Percentiles rank a stretch among this genome's conserved stretches.
phyloP scores from a whole-genome alignment of 2,888 invertebrate species.

The Sylvicola cinctus region DNA sequence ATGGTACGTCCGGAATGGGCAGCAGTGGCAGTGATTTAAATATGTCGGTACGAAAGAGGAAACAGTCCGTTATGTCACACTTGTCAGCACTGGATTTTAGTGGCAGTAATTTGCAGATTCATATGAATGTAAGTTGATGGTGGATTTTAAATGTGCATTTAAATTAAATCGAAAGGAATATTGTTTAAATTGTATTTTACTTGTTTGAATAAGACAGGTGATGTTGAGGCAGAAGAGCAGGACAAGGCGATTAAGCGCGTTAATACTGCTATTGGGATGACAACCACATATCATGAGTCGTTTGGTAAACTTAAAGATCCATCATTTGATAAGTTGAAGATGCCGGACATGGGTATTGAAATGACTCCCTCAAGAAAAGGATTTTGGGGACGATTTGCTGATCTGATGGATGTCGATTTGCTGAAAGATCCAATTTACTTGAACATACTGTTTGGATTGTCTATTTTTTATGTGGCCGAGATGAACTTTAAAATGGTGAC shows the following conservation, averaged over 20 bases:
- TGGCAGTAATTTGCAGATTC: slow-evolving; percentile 48
- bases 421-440: slow-evolving; percentile 51
- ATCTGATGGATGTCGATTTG: slow-evolving; percentile 48
- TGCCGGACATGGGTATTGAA: slow-evolving; percentile 1
- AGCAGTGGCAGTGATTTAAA: slow-evolving; percentile 27
- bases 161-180: no score
- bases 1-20: slow-evolving; percentile 17
- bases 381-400: slow-evolving; percentile 35
- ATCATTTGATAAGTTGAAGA: background rate
- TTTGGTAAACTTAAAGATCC: slow-evolving; percentile 20
- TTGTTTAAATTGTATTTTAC: background rate
- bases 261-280: slow-evolving; percentile 18
- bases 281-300: slow-evolving; percentile 18
- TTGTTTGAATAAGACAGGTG: slow-evolving; percentile 14
- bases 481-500: slow-evolving; percentile 55
- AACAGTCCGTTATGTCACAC: slow-evolving; percentile 47
- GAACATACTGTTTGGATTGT: slow-evolving; percentile 48
- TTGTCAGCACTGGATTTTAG: slow-evolving; percentile 55
- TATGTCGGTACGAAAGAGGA: slow-evolving; percentile 31
- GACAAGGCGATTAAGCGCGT: slow-evolving; percentile 23
- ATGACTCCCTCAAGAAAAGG: slow-evolving; percentile 15
- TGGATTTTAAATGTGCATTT: background rate
- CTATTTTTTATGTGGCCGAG: slow-evolving; percentile 53
- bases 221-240: slow-evolving; percentile 22
- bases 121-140: slow-evolving; percentile 33